Evolutionary conservation across 1,140 invertebrate species (phyloP).

Genomic region (Drosophila trapezifrons): DNA sequence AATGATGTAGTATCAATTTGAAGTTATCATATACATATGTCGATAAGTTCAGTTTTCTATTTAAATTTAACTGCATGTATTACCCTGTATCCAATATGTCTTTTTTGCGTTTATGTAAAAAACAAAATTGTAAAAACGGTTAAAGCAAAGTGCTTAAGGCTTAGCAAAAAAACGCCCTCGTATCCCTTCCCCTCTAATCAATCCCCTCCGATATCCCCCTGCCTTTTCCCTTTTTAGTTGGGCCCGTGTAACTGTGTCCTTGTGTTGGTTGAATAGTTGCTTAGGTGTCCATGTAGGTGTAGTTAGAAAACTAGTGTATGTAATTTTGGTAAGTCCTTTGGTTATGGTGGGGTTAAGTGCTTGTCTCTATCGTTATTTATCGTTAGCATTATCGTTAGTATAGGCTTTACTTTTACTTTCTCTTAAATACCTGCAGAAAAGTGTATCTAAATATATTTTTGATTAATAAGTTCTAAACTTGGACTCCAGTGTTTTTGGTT

Average conservation of each 20-base stretch:
- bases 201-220: constrained; percentile 15
- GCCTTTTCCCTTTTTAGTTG: constrained; percentile 41
- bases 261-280: constrained; percentile 24
- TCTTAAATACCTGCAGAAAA: constrained; percentile 80
- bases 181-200: constrained; percentile 5
- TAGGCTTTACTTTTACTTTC: constrained; percentile 55
- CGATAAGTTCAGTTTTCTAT: constrained; percentile 47
- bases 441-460: constrained; percentile 83
- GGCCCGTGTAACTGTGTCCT: constrained; percentile 68
- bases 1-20: constrained; percentile 23
- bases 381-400: constrained; percentile 50
- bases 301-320: constrained; percentile 71
- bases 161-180: constrained; percentile 67
- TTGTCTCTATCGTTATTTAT: constrained; percentile 62
- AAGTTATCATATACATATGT: constrained; percentile 29
- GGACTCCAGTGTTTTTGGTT: constrained; percentile 78
- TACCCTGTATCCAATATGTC: constrained; percentile 84
- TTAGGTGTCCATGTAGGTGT: constrained; percentile 43
- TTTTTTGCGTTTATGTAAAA: constrained; percentile 63
- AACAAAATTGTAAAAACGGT: constrained; percentile 55
- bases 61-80: constrained; percentile 80
- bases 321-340: constrained; percentile 77
- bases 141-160: constrained; percentile 71
- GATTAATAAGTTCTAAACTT: constrained; percentile 83
- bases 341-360: constrained; percentile 81